phyloP scores from a whole-genome alignment of 2,888 invertebrate genomes.

The Ochropacha duplaris region DNA sequence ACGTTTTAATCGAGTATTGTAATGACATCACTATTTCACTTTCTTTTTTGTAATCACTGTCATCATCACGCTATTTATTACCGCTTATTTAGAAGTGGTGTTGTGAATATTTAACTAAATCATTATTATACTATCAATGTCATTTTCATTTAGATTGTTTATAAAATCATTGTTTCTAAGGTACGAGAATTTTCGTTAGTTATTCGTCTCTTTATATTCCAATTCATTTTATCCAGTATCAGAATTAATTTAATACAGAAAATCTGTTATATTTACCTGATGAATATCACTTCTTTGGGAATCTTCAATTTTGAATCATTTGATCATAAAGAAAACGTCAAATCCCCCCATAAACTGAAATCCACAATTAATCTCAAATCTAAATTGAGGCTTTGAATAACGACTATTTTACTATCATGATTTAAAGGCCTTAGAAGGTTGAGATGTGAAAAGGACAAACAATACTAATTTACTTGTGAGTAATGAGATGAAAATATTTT shows the following conservation, averaged over 20 bases:
- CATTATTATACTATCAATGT: neutral
- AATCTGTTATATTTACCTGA: too few species aligned
- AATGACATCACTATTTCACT: neutral
- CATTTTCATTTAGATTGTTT: neutral
- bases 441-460: slow-evolving; percentile 10
- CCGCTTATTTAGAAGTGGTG: neutral
- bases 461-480: neutral
- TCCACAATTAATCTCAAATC: slow-evolving; percentile 23
- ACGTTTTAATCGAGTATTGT: neutral
- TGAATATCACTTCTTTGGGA: too few species aligned
- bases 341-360: neutral
- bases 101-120: neutral
- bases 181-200: neutral
- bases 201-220: neutral
- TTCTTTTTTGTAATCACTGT: neutral
- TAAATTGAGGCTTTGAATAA: slow-evolving; percentile 37
- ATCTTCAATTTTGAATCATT: neutral
- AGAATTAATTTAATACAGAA: too few species aligned
- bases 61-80: neutral
- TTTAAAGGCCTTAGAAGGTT: slow-evolving; percentile 22
- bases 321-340: neutral
- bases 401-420: slow-evolving; percentile 35
- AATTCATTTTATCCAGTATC: too few species aligned
- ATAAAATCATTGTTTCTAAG: neutral
- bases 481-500: neutral